phyloP scores from a whole-genome alignment of 2,797 vertebrate genomes.

The Hyperoplus immaculatus region DNA sequence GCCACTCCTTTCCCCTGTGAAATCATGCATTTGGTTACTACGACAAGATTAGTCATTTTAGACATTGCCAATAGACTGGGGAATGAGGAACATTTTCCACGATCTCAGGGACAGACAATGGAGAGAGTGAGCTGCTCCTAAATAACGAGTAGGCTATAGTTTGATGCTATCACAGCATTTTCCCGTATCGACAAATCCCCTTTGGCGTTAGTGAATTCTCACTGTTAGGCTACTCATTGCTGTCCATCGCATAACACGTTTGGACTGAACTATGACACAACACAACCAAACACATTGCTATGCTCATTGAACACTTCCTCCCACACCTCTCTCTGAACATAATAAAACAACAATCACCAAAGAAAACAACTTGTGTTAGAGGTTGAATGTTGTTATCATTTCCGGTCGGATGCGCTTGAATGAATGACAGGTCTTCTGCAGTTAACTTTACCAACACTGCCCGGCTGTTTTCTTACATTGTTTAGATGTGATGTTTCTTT shows the following conservation, averaged over 20 bases:
- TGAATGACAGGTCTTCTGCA: conserved; percentile 34
- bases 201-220: background rate
- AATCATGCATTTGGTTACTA: conserved; percentile 32
- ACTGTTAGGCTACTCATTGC: background rate
- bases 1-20: conserved; percentile 23
- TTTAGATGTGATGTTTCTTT: conserved; percentile 21
- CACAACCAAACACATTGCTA: background rate
- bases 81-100: conserved; percentile 35
- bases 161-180: background rate
- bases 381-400: conserved; percentile 50
- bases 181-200: background rate
- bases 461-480: conserved; percentile 29
- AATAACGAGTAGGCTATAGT: background rate
- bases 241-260: conserved; percentile 12
- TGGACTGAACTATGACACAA: conserved; percentile 10
- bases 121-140: background rate
- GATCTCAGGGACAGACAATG: conserved; percentile 14
- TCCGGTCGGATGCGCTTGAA: conserved; percentile 42
- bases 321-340: conserved; percentile 10
- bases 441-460: conserved; percentile 15
- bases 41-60: background rate
- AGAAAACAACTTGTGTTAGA: conserved; percentile 50
- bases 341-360: conserved; percentile 31
- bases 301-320: conserved; percentile 13
- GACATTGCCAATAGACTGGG: background rate